phyloP scores from a whole-genome alignment of 2,797 vertebrate genomes.

The Paedocypris micromegethes region DNA sequence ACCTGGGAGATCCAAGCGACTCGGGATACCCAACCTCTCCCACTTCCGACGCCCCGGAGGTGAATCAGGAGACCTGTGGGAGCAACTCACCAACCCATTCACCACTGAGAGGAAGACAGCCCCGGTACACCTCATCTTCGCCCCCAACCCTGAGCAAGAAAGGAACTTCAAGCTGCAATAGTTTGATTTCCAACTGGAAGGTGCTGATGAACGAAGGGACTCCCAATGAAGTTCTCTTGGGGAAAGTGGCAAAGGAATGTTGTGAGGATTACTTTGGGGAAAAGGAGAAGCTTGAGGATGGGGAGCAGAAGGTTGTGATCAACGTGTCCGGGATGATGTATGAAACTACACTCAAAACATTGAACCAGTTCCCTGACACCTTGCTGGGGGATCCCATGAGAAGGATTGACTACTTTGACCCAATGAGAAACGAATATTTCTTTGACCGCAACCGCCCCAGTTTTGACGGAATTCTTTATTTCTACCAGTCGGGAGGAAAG shows the following conservation, averaged over 20 bases:
- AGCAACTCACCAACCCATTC: conserved; percentile 61
- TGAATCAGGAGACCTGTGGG: conserved; percentile 56
- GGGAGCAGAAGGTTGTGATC: conserved; percentile 86
- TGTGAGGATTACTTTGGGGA: conserved; percentile 72
- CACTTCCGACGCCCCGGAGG: conserved; percentile 64
- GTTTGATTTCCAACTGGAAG: conserved; percentile 83
- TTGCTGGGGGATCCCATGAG: conserved; percentile 86
- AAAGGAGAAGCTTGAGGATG: conserved; percentile 73
- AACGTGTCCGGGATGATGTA: conserved; percentile 92
- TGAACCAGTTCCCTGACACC: conserved; percentile 90
- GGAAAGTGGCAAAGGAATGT: conserved; percentile 76
- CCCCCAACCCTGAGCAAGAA: conserved; percentile 66
- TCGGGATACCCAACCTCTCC: conserved; percentile 77
- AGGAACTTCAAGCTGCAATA: conserved; percentile 73
- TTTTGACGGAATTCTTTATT: conserved; percentile 95
- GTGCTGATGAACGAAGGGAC: conserved; percentile 75
- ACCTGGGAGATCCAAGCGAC: conserved; percentile 78
- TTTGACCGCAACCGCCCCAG: conserved; percentile 94
- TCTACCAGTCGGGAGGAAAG: conserved; percentile 93
- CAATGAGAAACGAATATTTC: conserved; percentile 96
- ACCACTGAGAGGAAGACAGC: conserved; percentile 55
- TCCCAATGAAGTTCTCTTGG: conserved; percentile 81
- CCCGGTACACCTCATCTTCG: conserved; percentile 44
- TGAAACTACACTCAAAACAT: conserved; percentile 88
- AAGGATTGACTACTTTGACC: conserved; percentile 90